These are phyloP conservation scores for Limenitis camilla DNA, from an alignment of 2,888 invertebrate species.

Conservation along the genomic window DNA sequence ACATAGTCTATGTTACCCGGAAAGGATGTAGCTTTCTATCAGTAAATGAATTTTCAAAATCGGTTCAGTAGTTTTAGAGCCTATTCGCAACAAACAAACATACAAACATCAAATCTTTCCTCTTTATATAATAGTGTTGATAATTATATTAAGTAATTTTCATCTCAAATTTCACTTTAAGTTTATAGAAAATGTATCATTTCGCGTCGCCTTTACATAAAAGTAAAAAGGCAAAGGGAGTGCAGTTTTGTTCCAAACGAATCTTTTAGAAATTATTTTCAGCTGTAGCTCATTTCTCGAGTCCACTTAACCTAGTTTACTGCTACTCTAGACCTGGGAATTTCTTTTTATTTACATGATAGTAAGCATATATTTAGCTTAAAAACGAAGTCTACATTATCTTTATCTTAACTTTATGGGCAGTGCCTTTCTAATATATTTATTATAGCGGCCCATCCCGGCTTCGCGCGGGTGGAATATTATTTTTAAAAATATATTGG, in stretches of 20 bases:
- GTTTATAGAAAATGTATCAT: background rate
- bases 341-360: constrained; percentile 1
- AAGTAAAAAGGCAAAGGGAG: background rate
- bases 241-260: constrained; percentile 1
- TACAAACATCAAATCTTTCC: too few species aligned
- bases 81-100: too few species aligned
- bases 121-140: too few species aligned
- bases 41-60: too few species aligned
- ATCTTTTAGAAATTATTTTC: constrained; percentile 16
- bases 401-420: too few species aligned
- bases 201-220: background rate
- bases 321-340: constrained; percentile 7
- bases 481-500: too few species aligned
- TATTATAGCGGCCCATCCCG: too few species aligned
- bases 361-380: background rate
- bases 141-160: background rate
- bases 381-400: background rate
- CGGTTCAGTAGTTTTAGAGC: too few species aligned
- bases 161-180: background rate
- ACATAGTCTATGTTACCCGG: too few species aligned
- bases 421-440: too few species aligned
- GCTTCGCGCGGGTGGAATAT: too few species aligned
- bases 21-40: too few species aligned
- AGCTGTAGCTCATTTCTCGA: constrained; percentile 16
- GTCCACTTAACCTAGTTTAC: constrained; percentile 19